phyloP scores from a whole-genome alignment of 2,113 vertebrate genomes.

The Perca fluviatilis region DNA sequence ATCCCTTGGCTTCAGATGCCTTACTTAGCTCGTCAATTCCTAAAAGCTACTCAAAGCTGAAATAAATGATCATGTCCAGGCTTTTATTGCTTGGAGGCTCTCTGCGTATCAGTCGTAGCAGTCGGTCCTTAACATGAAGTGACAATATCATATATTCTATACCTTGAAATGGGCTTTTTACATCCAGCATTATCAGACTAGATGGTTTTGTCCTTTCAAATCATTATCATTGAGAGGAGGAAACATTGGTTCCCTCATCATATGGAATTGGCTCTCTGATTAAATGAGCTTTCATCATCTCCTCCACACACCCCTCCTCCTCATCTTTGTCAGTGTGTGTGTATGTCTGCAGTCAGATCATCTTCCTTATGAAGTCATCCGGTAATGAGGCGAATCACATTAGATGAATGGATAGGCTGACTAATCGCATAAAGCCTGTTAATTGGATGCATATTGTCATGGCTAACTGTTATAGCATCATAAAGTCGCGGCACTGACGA shows the following conservation, averaged over 20 bases:
- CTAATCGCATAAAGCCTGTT: constrained; percentile 81
- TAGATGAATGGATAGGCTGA: constrained; percentile 77
- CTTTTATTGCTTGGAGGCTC: constrained; percentile 26
- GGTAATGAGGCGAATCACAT: constrained; percentile 77
- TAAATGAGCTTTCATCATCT: constrained; percentile 71
- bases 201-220: constrained; percentile 71
- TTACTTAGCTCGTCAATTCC: constrained; percentile 33
- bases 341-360: constrained; percentile 61
- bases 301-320: constrained; percentile 35
- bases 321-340: constrained; percentile 23
- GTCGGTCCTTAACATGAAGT: constrained; percentile 14
- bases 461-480: constrained; percentile 77
- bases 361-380: constrained; percentile 74
- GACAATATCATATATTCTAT: constrained; percentile 36
- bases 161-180: constrained; percentile 46
- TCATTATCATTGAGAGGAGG: constrained; percentile 71
- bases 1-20: constrained; percentile 21
- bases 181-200: constrained; percentile 36
- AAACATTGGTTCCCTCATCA: constrained; percentile 65
- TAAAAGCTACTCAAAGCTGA: constrained; percentile 39
- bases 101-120: constrained; percentile 13
- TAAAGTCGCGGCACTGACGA: constrained; percentile 59
- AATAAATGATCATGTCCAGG: constrained; percentile 31
- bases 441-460: constrained; percentile 83
- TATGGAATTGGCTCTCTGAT: constrained; percentile 67